A percentile compares a stretch with the other conserved stretches of the same genome.
These are phyloP conservation scores for Drosophila merina DNA, from an alignment of 2,888 invertebrate genomes.

Conservation along the genomic window DNA sequence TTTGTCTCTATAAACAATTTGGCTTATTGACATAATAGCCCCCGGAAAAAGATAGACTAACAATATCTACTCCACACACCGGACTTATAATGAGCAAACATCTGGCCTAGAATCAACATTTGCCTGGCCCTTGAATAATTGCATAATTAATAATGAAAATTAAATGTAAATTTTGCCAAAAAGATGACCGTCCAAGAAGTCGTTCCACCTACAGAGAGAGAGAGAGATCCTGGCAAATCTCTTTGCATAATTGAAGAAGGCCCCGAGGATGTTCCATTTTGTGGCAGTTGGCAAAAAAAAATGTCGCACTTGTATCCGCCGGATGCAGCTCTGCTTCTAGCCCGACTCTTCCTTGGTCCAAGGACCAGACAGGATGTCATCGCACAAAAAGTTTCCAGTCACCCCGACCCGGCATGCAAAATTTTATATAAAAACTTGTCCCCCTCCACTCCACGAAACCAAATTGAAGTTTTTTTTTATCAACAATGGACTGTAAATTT, in stretches of 20 bases:
- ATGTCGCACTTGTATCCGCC: slow-evolving; percentile 58
- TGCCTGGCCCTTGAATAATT: slow-evolving; percentile 46
- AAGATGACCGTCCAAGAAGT: neutral
- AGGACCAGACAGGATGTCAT: slow-evolving; percentile 23
- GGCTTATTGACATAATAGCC: slow-evolving; percentile 74
- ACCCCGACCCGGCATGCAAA: slow-evolving; percentile 33
- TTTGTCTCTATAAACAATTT: slow-evolving; percentile 58
- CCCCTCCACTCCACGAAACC: neutral
- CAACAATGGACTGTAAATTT: slow-evolving; percentile 35
- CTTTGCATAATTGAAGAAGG: slow-evolving; percentile 72
- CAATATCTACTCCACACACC: slow-evolving; percentile 15
- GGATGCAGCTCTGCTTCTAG: slow-evolving; percentile 35
- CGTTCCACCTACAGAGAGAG: neutral
- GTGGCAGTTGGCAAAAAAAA: slow-evolving; percentile 45
- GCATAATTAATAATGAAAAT: slow-evolving; percentile 72
- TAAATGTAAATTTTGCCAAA: slow-evolving; percentile 63
- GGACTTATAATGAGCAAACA: slow-evolving; percentile 61
- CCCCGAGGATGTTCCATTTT: slow-evolving; percentile 57
- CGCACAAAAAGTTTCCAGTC: slow-evolving; percentile 33
- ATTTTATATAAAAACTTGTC: slow-evolving; percentile 32
- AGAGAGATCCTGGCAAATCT: slow-evolving; percentile 41
- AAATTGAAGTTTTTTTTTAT: slow-evolving; percentile 34
- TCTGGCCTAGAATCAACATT: slow-evolving; percentile 62
- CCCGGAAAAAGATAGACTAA: slow-evolving; percentile 50
- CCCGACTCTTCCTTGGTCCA: slow-evolving; percentile 28